phyloP scores from a whole-genome alignment of 2,113 vertebrate genomes.

The Scomber colias region DNA sequence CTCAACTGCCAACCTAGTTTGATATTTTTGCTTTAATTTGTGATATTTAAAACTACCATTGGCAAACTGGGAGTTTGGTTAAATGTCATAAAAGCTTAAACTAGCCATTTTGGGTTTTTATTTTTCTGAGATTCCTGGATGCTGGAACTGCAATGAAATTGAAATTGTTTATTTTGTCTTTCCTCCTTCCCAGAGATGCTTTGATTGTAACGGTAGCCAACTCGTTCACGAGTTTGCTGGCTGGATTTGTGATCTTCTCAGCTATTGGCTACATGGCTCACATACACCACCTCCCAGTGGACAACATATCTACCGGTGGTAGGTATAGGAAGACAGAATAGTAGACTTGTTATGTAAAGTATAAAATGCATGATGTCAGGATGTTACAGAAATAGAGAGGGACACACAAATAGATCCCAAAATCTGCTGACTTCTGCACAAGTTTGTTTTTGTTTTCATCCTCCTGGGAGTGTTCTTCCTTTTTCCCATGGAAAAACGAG shows the following conservation, averaged over 20 bases:
- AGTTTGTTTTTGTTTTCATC: slow-evolving; percentile 7
- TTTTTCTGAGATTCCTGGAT: background rate
- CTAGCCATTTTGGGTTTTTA: background rate
- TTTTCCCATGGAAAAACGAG: slow-evolving; percentile 3
- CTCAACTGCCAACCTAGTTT: background rate
- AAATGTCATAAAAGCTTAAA: background rate
- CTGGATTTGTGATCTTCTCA: slow-evolving; percentile 87
- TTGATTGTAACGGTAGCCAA: slow-evolving; percentile 81
- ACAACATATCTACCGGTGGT: slow-evolving; percentile 85
- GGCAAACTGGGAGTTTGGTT: background rate
- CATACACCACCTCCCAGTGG: slow-evolving; percentile 82
- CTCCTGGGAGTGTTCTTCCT: background rate
- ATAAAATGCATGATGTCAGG: background rate
- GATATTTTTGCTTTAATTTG: background rate
- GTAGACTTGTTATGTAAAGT: background rate
- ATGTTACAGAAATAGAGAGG: background rate
- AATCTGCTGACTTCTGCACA: background rate
- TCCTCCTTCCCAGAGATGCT: slow-evolving; percentile 74
- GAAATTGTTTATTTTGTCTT: background rate
- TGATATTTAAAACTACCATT: background rate
- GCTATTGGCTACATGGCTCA: slow-evolving; percentile 86
- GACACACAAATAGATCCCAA: background rate
- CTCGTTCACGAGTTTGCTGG: slow-evolving; percentile 84
- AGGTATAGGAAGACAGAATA: slow-evolving; percentile 26
- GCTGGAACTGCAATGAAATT: background rate